Conservation (phyloP, 2,797 vertebrate species). For the Leuciscus waleckii region DNA sequence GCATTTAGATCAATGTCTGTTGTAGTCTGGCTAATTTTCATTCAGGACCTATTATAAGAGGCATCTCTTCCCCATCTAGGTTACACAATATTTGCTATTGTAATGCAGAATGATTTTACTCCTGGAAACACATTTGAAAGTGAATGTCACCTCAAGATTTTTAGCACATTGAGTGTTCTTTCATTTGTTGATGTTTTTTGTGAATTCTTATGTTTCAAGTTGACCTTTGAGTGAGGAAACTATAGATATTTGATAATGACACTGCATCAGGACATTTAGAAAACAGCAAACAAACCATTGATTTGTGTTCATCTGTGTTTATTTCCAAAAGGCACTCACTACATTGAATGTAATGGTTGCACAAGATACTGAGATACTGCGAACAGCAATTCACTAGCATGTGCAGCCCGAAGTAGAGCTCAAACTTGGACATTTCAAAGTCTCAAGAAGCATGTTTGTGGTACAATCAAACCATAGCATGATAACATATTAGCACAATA, state of each 20-base stretch:
- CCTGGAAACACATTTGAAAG: constrained; percentile 3
- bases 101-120: neutral
- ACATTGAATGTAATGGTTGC: constrained; percentile 72
- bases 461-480: constrained; percentile 74
- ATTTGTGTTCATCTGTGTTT: constrained; percentile 61
- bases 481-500: constrained; percentile 67
- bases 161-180: neutral
- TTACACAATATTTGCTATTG: neutral
- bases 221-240: constrained; percentile 14
- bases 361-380: constrained; percentile 59
- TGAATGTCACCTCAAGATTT: neutral
- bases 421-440: constrained; percentile 60
- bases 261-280: neutral
- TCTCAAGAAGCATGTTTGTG: constrained; percentile 68
- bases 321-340: constrained; percentile 75
- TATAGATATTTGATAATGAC: neutral
- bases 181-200: neutral
- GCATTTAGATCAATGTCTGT: neutral
- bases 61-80: neutral
- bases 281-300: neutral
- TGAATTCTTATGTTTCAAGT: constrained; percentile 14
- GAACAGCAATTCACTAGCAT: constrained; percentile 66
- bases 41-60: neutral
- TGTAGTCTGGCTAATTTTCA: neutral
- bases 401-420: constrained; percentile 54